Percentiles rank a stretch among this genome's conserved stretches.
Evolutionary conservation across 2,113 vertebrate genomes (phyloP).

Genomic region (Monarcha castaneiventris): DNA sequence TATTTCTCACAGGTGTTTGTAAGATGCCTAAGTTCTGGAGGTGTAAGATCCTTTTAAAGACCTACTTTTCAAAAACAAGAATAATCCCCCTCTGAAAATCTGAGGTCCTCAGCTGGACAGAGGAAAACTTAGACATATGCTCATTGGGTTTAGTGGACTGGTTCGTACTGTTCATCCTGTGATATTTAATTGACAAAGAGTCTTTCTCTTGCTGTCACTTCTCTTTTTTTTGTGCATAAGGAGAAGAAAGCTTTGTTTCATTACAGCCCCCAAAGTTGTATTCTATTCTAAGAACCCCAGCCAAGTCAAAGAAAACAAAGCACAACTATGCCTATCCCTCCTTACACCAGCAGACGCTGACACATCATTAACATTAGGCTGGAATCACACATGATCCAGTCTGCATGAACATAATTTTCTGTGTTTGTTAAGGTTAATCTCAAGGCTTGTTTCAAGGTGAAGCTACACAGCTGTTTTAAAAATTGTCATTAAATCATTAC

Average conservation of each 20-base stretch:
- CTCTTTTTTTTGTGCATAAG: not conserved
- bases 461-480: not conserved
- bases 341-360: not conserved
- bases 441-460: conserved; percentile 62
- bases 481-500: conserved; percentile 57
- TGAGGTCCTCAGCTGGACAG: not conserved
- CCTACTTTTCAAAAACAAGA: not conserved
- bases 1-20: not conserved
- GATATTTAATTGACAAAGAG: not conserved
- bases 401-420: not conserved
- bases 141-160: not conserved
- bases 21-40: not conserved
- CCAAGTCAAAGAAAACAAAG: not conserved
- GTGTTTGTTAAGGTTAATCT: conserved; percentile 12
- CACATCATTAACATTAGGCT: not conserved
- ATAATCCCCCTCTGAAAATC: not conserved
- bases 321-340: not conserved
- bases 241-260: not conserved
- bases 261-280: not conserved
- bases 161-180: not conserved
- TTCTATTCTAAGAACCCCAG: not conserved
- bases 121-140: not conserved
- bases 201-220: not conserved
- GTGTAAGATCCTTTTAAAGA: not conserved
- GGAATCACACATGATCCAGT: not conserved